Evolutionary conservation across 2,888 invertebrate genomes (phyloP), one percentile per base, ranked within the genome.

Genomic region (Agrotis puta): DNA sequence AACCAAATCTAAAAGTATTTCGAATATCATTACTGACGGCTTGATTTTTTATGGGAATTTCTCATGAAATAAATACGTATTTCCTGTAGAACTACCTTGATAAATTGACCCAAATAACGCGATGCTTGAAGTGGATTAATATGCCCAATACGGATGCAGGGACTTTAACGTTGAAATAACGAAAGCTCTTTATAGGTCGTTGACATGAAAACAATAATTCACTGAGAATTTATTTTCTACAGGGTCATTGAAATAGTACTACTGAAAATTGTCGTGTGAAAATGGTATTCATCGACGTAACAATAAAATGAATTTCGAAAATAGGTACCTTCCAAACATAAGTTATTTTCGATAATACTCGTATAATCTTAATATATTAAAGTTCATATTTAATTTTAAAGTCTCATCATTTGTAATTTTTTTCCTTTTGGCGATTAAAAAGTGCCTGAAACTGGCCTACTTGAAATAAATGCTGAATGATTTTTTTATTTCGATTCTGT

Each of bases 81-180:
- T 85, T 85, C 78, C 77, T 74, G 77, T 79, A 79, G 63, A 84
- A 85, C 79, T 84, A 54, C 72, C 59, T 69, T 78, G 74, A 86
- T 77, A 79, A 86, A 84, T 79, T 82, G 79, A 61, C 77, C 75
- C 63, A 39, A 82, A 82, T 85, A 85, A 85, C 85, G 85, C 86
- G 77, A 86, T 70, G 58, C 51, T 73, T 77, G 64, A 62, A 72
- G 64, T 77, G 45, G 64, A 67, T 76, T 83, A 77, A 66, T 51
- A 62, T 47, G 22, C 59, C 70, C 45, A 74, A 57, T 72, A 74
- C 64, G 51, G 64, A 82, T 79, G 67, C 70, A 84, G 56, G 39
- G 48, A 63, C 51, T 66, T 64, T 50, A 68, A 62, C 66, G 71
- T 72, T 64, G 47, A 59, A 72, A 77, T 82, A 70, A 74, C 67